Evolutionary conservation across 2,113 vertebrate species (phyloP), one percentile per base, ranked within the genome.

Genomic region (Promerops cafer): DNA sequence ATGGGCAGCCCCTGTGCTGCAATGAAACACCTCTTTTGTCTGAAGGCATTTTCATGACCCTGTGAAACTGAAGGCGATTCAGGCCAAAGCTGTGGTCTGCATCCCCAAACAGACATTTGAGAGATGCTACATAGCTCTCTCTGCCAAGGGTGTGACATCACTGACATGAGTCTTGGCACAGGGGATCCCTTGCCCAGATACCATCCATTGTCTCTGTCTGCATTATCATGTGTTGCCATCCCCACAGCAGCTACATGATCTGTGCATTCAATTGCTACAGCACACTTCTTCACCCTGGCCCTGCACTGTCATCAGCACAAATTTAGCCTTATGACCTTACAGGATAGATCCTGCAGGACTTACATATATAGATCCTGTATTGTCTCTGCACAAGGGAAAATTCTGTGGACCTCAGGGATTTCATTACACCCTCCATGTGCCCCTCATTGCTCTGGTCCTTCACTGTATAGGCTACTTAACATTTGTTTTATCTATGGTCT

Each of bases 61-160:
- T 59, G 17, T 22, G 37, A 33, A 92, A 89, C 42, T 81, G 68
- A 81, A 92, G 44, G 50, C 15, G 1, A 18, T 66, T 78, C 63
- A 64, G 60, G 83, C 45, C 63, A 74, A 72, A 69, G 50, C 59
- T 76, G 68, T 54, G 83, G 54, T 54, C 88, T 96, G 64, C 47
- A 57, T 77, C 47, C 63, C 71, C 44, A 79, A 90, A 53, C 24
- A 88, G 49, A n/a, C 10, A 65, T 69, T 83, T 83, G 26, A 90
- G 74, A 76, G 45, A 61, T 19, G 10, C 50, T 60, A 30, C 40
- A 71, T 1, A 60, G 50, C 50, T 77, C 47, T 92, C 37, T 66
- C 52, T 95, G 79, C 90, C 75, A 89, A 92, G 63, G 39, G 26
- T 64, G 64, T 75, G 69, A 95, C 39, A 59, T 87, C 89, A 91